phyloP scores from a whole-genome alignment of 2,113 vertebrate genomes.

The Mormoops blainvillei region DNA sequence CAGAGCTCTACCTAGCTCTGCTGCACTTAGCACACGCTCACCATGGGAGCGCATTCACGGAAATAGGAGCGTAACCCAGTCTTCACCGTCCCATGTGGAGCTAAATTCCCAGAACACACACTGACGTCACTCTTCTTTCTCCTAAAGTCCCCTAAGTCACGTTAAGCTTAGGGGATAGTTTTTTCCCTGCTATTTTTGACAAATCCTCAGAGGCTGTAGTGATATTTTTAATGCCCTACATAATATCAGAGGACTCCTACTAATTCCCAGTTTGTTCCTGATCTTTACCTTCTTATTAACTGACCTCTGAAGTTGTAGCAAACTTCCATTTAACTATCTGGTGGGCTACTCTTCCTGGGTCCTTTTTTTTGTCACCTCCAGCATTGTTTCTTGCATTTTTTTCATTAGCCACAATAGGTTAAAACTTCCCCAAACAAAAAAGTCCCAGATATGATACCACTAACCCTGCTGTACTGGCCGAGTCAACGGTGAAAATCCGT shows the following conservation, averaged over 20 bases:
- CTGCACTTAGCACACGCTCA: not conserved
- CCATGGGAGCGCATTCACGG: not conserved
- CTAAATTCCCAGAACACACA: not conserved
- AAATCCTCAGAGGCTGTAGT: slow-evolving; percentile 1
- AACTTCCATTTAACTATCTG: not conserved
- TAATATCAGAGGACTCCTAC: not conserved
- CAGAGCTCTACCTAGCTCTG: not conserved
- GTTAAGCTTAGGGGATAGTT: not conserved
- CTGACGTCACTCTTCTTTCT: not conserved
- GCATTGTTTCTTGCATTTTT: not conserved
- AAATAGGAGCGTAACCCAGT: not conserved
- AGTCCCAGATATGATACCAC: not conserved
- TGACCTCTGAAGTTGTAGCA: not conserved
- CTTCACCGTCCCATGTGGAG: not conserved
- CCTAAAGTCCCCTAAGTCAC: not conserved
- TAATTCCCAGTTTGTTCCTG: not conserved
- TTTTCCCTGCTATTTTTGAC: slow-evolving; percentile 20
- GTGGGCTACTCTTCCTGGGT: not conserved
- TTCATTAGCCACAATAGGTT: not conserved
- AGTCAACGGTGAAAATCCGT: not conserved
- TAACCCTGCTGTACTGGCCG: not conserved
- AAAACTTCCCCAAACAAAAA: not conserved
- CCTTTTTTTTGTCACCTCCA: not conserved
- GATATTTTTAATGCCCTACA: not conserved
- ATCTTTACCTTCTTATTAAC: slow-evolving; percentile 23